Conservation (phyloP, 2,888 invertebrate genomes). For the Dryococelus australis region DNA sequence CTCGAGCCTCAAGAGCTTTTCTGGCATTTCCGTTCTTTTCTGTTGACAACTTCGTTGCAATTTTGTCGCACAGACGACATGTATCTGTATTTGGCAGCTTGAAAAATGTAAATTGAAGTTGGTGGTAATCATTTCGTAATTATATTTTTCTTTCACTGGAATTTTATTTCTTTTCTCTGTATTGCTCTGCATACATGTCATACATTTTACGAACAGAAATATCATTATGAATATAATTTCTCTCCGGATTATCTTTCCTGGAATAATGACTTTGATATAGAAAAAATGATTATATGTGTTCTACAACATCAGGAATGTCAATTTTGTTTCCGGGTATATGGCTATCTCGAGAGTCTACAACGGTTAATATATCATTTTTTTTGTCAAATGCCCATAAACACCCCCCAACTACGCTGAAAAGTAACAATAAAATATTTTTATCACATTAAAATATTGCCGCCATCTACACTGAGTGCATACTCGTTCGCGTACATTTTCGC, state of each 20-base stretch:
- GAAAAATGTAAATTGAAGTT: slow-evolving; percentile 4
- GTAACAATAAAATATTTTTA: slow-evolving; percentile 8
- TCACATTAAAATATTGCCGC: neutral
- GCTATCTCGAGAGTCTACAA: neutral
- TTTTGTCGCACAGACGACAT: neutral
- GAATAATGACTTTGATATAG: neutral
- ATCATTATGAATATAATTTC: slow-evolving; percentile 1
- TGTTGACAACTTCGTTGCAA: neutral
- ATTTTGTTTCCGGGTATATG: neutral
- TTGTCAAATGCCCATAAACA: neutral
- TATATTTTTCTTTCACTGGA: neutral
- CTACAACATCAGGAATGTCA: neutral
- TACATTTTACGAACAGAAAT: neutral
- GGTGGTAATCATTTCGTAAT: neutral
- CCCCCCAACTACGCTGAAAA: neutral
- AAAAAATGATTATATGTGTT: neutral
- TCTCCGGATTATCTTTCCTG: slow-evolving; percentile 3
- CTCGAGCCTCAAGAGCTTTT: neutral
- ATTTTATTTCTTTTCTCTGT: neutral
- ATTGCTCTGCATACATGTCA: neutral
- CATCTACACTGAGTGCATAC: neutral
- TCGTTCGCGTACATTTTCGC: neutral
- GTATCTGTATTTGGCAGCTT: neutral
- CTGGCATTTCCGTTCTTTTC: neutral
- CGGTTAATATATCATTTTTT: neutral